These are phyloP conservation scores for Gallinago stenura DNA, from an alignment of 2,797 vertebrate genomes.

Conservation along the genomic window DNA sequence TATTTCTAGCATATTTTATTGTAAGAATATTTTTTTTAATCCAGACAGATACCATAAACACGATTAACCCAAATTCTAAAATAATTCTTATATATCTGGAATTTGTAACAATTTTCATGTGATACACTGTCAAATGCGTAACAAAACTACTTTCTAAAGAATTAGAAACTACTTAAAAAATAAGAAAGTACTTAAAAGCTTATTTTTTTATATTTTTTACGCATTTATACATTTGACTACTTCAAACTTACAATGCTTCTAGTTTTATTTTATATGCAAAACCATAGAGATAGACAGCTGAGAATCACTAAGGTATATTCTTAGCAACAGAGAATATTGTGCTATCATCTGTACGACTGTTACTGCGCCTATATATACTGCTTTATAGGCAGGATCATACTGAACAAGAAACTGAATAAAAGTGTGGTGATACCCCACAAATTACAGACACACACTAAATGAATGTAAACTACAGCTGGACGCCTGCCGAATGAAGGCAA, in stretches of 20 bases:
- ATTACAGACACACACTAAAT: conserved; percentile 76
- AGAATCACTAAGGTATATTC: conserved; percentile 32
- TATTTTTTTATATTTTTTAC: not conserved
- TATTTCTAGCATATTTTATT: not conserved
- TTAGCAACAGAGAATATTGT: conserved; percentile 16
- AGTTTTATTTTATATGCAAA: conserved; percentile 50
- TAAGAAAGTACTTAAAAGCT: not conserved
- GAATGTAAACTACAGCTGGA: conserved; percentile 81
- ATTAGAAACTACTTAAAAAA: not conserved
- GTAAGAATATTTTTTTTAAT: not conserved
- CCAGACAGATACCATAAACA: not conserved
- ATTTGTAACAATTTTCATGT: not conserved
- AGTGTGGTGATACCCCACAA: conserved; percentile 74
- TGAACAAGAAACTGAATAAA: conserved; percentile 69
- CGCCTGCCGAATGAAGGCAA: conserved; percentile 77
- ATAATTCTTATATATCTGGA: not conserved
- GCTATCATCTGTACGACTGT: conserved; percentile 52
- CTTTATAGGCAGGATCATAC: conserved; percentile 50
- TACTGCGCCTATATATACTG: conserved; percentile 52
- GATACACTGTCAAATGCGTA: not conserved
- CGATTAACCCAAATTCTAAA: not conserved
- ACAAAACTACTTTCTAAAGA: not conserved
- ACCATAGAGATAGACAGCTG: conserved; percentile 10
- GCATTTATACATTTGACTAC: conserved; percentile 13
- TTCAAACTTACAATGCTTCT: not conserved